These are phyloP conservation scores for Tenualosa thibaudeaui DNA, from an alignment of 2,797 vertebrate genomes.

Conservation along the genomic window DNA sequence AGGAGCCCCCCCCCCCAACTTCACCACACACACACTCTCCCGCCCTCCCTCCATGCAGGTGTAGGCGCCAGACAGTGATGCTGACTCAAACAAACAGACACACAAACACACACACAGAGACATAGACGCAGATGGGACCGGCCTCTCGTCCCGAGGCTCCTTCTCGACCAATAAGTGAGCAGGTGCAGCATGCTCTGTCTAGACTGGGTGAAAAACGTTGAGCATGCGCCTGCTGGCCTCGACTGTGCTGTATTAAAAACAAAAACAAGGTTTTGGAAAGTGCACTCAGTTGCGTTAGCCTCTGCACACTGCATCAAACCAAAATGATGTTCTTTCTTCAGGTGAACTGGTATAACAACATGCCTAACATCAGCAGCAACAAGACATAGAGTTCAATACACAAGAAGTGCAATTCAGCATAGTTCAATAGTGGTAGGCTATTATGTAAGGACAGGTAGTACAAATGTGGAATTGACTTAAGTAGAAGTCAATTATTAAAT, in stretches of 20 bases:
- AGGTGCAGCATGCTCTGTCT: not conserved
- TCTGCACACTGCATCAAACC: not conserved
- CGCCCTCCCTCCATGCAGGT: not conserved
- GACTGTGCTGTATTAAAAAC: not conserved
- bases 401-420: not conserved
- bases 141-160: not conserved
- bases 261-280: not conserved
- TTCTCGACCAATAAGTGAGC: not conserved
- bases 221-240: not conserved
- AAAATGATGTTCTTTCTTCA: not conserved
- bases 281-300: not conserved
- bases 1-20: not conserved
- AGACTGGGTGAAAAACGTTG: not conserved
- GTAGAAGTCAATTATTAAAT: too few species aligned
- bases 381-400: not conserved
- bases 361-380: not conserved
- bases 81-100: conserved; percentile 3
- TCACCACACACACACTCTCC: too few species aligned
- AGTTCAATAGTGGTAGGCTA: too few species aligned
- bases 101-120: not conserved
- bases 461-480: too few species aligned
- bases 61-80: not conserved
- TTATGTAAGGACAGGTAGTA: too few species aligned
- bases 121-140: not conserved
- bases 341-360: not conserved